Evolutionary conservation across 2,113 vertebrate species (phyloP), one percentile per base, ranked within the genome.

Genomic region (Pycnonotus jocosus): DNA sequence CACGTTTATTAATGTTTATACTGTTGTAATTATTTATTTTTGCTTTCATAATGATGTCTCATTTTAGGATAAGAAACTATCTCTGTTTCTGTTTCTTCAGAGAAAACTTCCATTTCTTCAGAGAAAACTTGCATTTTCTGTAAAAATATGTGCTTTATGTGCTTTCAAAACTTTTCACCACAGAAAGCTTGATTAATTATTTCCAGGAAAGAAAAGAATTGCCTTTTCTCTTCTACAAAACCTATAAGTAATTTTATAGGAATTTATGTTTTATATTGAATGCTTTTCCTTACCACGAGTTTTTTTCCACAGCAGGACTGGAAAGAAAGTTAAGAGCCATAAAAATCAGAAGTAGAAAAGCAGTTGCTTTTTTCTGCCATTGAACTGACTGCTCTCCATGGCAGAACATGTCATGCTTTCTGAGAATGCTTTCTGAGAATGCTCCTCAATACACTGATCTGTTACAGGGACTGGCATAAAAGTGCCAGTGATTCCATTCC

Each of bases 171-270:
- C 11, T 82, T 95, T 76, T 92, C 8, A 9, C 83, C 84, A 27
- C 28, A 81, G 69, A 96, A 96, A 91, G 4, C 54, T 86, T 76
- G 56, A 91, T 86, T 92, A 93, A 78, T 96, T 89, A 76, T 85
- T 93, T 92, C 64, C 64, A 85, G 40, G 19, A 58, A 95, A 92
- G 35, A 90, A 84, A 53, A 54, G 73, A 93, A 82, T 76, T 88
- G 28, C 37, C 10, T 88, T 91, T 89, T 85, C 9, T 94, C 6
- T 53, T 92, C 51, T 92, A 66, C 38, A 76, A 85, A 96, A 30
- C 20, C 19, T 87, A 5, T n/a, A 79, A 50, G 74, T 79, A 77
- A 86, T 86, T 90, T 91, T 79, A 38, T 24, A 89, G 25, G 24
- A 86, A 73, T 85, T 84, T 77, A 62, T 78, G n/a, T 77, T 94